Evolutionary conservation across 2,797 vertebrate genomes (phyloP), one percentile per base, ranked within the genome.

Genomic region (Champsocephalus esox): DNA sequence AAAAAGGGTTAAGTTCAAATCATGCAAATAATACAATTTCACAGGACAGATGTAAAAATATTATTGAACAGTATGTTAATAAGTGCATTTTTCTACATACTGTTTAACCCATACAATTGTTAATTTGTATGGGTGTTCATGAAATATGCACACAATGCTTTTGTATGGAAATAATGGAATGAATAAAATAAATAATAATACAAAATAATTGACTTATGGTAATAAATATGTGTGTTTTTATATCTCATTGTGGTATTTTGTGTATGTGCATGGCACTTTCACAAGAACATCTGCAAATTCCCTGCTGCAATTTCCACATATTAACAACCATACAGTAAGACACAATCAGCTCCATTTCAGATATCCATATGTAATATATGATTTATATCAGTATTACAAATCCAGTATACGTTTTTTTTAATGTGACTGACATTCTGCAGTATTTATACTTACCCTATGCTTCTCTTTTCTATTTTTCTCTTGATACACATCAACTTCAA

Each of bases 121-220:
- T 58, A 12, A 34, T 57, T 24, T 65, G 43, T 62, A 56, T 76
- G 45, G 54, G 3, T 65, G 6, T 44, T 64, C 9, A 59, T 19
- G 32, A 48, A n/a, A 74, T 32, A 63, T 62, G 11, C 32, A 66
- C 49, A 64, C 55, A 70, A 21, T 24, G 1, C 12, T 38, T 71
- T 70, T 82, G 38, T 28, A 28, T 5, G 28, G 28, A 28, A 28
- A 28, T 28, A 45, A 70, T 59, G 34, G 12, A 68, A 64, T 64
- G 66, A 69, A 66, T 68, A 70, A 13, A 73, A 64, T 21, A 16
- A 50, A 66, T 41, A 70, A 24, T 0, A 74, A 69, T 48, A 57
- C 60, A 73, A 75, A 56, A 2, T 44, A 0, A 56, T 43, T 34
- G 48, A 60, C 12, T 38, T 66, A 70, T 66, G 7, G 4, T 68